Evolutionary conservation across 2,113 vertebrate species (phyloP).

Genomic region (Rhinopithecus roxellana): DNA sequence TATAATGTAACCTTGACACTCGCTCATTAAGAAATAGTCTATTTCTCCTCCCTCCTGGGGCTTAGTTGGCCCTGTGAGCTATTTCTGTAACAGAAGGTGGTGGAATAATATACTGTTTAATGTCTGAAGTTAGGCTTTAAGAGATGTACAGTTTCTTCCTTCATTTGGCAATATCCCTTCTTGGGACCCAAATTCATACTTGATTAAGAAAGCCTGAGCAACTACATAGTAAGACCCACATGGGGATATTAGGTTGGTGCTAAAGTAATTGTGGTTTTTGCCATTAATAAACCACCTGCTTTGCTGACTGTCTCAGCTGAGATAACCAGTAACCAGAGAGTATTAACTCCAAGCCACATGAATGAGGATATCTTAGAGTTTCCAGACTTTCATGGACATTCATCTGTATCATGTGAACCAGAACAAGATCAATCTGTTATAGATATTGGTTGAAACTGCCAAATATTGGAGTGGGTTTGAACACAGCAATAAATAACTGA

Average conservation of each 20-base stretch:
- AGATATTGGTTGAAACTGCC: background rate
- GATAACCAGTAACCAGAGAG: accelerated
- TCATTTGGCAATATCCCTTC: background rate
- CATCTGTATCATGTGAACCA: background rate
- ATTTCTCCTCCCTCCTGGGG: background rate
- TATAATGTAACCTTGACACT: background rate
- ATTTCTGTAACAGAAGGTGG: background rate
- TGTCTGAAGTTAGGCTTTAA: background rate
- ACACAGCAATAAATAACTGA: background rate
- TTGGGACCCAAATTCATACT: background rate
- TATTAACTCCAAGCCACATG: background rate
- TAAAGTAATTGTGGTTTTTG: too few relatives aligned
- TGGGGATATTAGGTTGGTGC: too few relatives aligned
- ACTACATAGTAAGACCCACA: background rate
- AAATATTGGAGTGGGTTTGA: background rate
- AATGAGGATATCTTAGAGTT: background rate
- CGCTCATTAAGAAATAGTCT: too few relatives aligned
- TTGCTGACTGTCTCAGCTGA: background rate
- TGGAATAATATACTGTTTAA: background rate
- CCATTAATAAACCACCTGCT: background rate
- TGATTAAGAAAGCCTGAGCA: background rate
- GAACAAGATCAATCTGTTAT: background rate
- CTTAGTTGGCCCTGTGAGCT: background rate
- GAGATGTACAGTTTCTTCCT: background rate
- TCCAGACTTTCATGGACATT: background rate